Percentiles rank a stretch among this genome's conserved stretches.
phyloP scores from a whole-genome alignment of 2,797 vertebrate species.

The Lagocephalus sceleratus region DNA sequence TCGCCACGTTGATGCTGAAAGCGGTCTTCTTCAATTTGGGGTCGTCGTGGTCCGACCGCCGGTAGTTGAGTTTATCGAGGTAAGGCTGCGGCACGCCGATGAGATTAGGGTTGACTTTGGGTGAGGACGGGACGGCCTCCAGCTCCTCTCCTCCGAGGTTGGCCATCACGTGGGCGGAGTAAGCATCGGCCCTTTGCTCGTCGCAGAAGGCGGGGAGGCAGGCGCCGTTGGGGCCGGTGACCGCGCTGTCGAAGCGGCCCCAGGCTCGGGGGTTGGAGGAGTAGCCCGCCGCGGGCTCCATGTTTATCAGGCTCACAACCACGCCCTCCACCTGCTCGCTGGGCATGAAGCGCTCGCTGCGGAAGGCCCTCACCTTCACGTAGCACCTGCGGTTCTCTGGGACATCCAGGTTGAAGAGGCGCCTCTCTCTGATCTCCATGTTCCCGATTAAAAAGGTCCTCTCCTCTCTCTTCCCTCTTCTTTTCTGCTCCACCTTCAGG shows the following conservation, averaged over 20 bases:
- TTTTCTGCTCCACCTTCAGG: slow-evolving; percentile 81
- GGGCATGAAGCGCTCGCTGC: slow-evolving; percentile 90
- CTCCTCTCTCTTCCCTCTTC: slow-evolving; percentile 86
- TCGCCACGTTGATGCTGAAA: slow-evolving; percentile 92
- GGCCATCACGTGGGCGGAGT: slow-evolving; percentile 88
- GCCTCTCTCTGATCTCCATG: slow-evolving; percentile 95
- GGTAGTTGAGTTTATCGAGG: slow-evolving; percentile 90
- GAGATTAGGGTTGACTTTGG: slow-evolving; percentile 87
- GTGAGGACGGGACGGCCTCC: slow-evolving; percentile 87
- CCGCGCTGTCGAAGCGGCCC: slow-evolving; percentile 93
- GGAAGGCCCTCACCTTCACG: slow-evolving; percentile 90
- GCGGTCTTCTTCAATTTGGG: slow-evolving; percentile 88
- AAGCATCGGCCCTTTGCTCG: slow-evolving; percentile 86
- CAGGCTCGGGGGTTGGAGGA: slow-evolving; percentile 92
- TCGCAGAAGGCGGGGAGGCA: slow-evolving; percentile 97
- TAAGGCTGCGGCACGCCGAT: slow-evolving; percentile 92
- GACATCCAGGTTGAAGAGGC: slow-evolving; percentile 96
- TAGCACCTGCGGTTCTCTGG: slow-evolving; percentile 95
- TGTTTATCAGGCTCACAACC: slow-evolving; percentile 91
- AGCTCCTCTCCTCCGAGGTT: slow-evolving; percentile 94
- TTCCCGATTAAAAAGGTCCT: slow-evolving; percentile 96
- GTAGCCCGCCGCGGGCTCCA: slow-evolving; percentile 89
- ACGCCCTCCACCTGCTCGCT: slow-evolving; percentile 95
- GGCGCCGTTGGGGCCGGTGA: slow-evolving; percentile 89
- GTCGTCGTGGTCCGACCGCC: slow-evolving; percentile 88